phyloP scores from a whole-genome alignment of 1,140 invertebrate genomes.

The Xylocopa sonorina region DNA sequence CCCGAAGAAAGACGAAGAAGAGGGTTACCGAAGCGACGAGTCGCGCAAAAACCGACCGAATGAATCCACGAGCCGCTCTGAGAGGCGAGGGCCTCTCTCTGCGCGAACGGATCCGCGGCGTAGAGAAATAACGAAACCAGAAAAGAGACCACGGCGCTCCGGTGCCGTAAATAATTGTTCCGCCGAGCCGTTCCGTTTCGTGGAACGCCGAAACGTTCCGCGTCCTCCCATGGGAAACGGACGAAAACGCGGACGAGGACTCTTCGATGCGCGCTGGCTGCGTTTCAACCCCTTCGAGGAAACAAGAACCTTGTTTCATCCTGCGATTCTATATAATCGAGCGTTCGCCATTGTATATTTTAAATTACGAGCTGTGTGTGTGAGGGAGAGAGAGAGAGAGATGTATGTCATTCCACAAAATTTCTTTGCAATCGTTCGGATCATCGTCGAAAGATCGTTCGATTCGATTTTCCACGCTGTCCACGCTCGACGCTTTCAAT shows the following conservation, averaged over 20 bases:
- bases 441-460: too few relatives aligned
- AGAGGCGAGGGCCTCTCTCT: neutral
- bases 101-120: neutral
- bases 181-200: conserved; percentile 15
- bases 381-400: too few relatives aligned
- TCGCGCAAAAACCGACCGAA: conserved; percentile 53
- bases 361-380: too few relatives aligned
- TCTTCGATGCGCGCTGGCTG: too few relatives aligned
- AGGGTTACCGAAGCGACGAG: conserved; percentile 53
- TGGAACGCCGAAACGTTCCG: conserved; percentile 19
- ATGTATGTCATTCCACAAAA: too few relatives aligned
- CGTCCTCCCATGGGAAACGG: conserved; percentile 3
- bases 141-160: neutral
- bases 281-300: too few relatives aligned
- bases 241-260: neutral
- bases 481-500: too few relatives aligned
- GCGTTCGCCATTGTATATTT: too few relatives aligned
- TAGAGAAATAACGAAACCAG: conserved; percentile 39
- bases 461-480: too few relatives aligned
- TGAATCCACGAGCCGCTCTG: conserved; percentile 42
- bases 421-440: too few relatives aligned
- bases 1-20: conserved; percentile 26
- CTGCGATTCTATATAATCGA: too few relatives aligned
- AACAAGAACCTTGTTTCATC: too few relatives aligned
- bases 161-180: conserved; percentile 48